Conservation (phyloP, 2,113 vertebrate species). For the Embiotoca jacksoni region DNA sequence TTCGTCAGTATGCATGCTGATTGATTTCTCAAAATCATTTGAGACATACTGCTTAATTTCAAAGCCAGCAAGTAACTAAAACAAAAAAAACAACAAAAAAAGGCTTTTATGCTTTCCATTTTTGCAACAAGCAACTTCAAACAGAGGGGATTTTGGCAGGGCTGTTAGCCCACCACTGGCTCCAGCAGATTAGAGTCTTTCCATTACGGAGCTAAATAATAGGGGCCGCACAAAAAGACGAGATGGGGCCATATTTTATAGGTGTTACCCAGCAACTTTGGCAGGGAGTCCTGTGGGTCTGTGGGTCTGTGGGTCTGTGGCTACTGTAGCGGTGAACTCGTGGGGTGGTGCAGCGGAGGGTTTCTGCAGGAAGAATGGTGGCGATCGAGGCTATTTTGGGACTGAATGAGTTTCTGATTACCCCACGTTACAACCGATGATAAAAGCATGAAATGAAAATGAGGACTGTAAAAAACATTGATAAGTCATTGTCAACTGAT, state of each 20-base stretch:
- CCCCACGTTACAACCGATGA: slow-evolving; percentile 57
- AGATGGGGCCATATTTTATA: slow-evolving; percentile 73
- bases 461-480: slow-evolving; percentile 33
- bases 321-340: slow-evolving; percentile 63
- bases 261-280: slow-evolving; percentile 72
- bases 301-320: slow-evolving; percentile 73
- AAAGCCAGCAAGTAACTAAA: slow-evolving; percentile 19
- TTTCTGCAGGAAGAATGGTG: slow-evolving; percentile 61
- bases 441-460: slow-evolving; percentile 53
- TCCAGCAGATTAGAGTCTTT: slow-evolving; percentile 73
- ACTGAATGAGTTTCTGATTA: slow-evolving; percentile 59
- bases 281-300: slow-evolving; percentile 60
- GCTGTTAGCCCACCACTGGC: slow-evolving; percentile 44
- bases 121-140: slow-evolving; percentile 63
- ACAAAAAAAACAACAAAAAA: slow-evolving; percentile 5
- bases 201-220: slow-evolving; percentile 76
- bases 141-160: slow-evolving; percentile 54
- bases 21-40: slow-evolving; percentile 35
- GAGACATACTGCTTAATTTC: slow-evolving; percentile 17
- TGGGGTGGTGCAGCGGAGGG: slow-evolving; percentile 45
- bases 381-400: slow-evolving; percentile 67
- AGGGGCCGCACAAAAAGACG: slow-evolving; percentile 56
- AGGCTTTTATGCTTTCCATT: slow-evolving; percentile 48
- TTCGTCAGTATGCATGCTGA: slow-evolving; percentile 9
- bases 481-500: slow-evolving; percentile 36